Percentiles rank a stretch among this genome's conserved stretches.
Conservation (phyloP, 2,113 vertebrate genomes). For the Asarcornis scutulata region DNA sequence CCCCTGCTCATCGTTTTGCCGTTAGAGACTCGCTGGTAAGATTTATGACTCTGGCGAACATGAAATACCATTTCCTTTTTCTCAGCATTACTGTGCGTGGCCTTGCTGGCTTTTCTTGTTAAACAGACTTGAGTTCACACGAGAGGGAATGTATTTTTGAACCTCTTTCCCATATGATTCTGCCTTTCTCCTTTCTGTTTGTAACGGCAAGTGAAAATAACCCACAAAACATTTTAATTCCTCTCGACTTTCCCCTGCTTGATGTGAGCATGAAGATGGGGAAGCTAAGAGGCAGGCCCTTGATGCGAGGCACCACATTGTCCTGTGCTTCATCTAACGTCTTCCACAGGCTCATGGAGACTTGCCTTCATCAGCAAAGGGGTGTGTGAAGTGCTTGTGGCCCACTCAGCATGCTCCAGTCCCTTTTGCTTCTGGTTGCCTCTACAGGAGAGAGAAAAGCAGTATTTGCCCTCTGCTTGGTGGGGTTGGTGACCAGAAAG, state of each 20-base stretch:
- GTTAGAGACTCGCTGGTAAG: conserved; percentile 57
- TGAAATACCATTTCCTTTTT: conserved; percentile 73
- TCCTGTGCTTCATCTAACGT: neutral
- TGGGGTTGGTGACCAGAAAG: no score
- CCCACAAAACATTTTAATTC: conserved; percentile 6
- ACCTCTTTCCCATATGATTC: conserved; percentile 58
- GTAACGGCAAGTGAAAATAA: conserved; percentile 37
- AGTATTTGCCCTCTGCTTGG: neutral
- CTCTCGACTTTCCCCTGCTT: conserved; percentile 39
- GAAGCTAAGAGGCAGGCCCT: conserved; percentile 43
- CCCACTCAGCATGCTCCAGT: neutral
- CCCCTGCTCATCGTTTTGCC: conserved; percentile 51
- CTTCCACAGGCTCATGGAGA: neutral
- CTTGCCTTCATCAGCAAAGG: fast-evolving
- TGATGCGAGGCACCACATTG: neutral
- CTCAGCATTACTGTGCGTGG: conserved; percentile 57
- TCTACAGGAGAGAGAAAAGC: neutral
- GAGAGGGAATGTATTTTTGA: conserved; percentile 53
- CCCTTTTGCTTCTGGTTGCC: neutral
- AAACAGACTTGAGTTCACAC: conserved; percentile 53
- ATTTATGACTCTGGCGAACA: conserved; percentile 70
- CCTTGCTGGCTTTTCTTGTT: conserved; percentile 65
- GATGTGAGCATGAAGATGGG: conserved; percentile 46
- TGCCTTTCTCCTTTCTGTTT: conserved; percentile 35
- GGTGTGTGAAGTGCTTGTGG: neutral